phyloP scores from a whole-genome alignment of 2,888 invertebrate genomes.

The Eumacrocentrus americanus region DNA sequence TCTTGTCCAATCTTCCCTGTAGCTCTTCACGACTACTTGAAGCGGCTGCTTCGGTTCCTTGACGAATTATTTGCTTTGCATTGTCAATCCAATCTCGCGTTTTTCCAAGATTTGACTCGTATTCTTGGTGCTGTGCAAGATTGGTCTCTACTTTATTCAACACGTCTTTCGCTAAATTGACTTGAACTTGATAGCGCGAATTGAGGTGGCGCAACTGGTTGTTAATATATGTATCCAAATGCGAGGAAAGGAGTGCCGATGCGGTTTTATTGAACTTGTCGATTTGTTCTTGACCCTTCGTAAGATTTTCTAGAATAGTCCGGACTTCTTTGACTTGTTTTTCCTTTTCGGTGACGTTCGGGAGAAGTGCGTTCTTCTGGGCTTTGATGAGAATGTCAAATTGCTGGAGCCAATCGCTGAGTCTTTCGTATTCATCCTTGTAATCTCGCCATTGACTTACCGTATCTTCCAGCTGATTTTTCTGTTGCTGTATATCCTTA shows the following conservation, averaged over 20 bases:
- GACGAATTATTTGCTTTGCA: constrained; percentile 81
- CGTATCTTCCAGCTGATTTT: constrained; percentile 81
- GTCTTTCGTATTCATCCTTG: constrained; percentile 89
- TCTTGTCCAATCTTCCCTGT: constrained; percentile 79
- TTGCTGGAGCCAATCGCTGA: constrained; percentile 92
- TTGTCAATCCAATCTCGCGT: constrained; percentile 86
- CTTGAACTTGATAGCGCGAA: constrained; percentile 86
- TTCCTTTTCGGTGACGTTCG: constrained; percentile 81
- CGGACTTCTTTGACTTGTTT: constrained; percentile 84
- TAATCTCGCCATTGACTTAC: constrained; percentile 87
- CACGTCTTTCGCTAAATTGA: constrained; percentile 88
- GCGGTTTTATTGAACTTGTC: constrained; percentile 83
- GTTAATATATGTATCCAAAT: constrained; percentile 84
- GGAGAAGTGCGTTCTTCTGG: constrained; percentile 82
- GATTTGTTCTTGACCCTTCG: constrained; percentile 81
- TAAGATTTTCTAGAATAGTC: constrained; percentile 75
- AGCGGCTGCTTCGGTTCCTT: constrained; percentile 79
- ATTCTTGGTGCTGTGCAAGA: constrained; percentile 82
- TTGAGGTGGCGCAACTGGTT: constrained; percentile 86
- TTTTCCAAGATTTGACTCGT: constrained; percentile 76
- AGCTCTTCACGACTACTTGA: constrained; percentile 82
- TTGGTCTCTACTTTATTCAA: constrained; percentile 90
- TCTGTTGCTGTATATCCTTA: constrained; percentile 84
- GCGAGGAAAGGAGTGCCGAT: constrained; percentile 77
- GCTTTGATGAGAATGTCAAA: constrained; percentile 90